phyloP scores from a whole-genome alignment of 2,888 invertebrate genomes.

The Andrena minutula region DNA sequence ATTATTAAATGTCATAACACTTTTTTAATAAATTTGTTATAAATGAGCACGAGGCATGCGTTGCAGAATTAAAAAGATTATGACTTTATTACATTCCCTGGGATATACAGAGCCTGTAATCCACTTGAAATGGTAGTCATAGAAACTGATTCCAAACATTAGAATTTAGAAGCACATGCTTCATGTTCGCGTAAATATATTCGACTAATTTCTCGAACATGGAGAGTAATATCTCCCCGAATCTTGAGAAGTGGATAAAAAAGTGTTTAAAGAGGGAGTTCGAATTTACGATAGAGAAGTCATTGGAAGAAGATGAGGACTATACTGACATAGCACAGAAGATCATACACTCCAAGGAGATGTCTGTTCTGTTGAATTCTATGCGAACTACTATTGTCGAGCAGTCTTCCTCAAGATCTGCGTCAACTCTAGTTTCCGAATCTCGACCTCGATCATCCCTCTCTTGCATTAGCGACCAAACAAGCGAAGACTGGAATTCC shows the following conservation, averaged over 20 bases:
- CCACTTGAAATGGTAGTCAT: conserved; percentile 61
- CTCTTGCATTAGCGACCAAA: conserved; percentile 78
- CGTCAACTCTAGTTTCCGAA: conserved; percentile 52
- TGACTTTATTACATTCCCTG: conserved; percentile 25
- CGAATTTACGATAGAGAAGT: conserved; percentile 69
- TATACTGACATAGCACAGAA: conserved; percentile 70
- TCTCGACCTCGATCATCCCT: conserved; percentile 74
- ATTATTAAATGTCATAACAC: not conserved
- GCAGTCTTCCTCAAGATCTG: conserved; percentile 56
- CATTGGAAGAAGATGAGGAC: conserved; percentile 68
- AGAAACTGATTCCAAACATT: conserved; percentile 70
- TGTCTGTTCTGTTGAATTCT: conserved; percentile 73
- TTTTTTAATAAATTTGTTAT: conserved; percentile 27
- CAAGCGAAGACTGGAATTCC: conserved; percentile 80
- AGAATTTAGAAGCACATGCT: conserved; percentile 5
- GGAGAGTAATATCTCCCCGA: conserved; percentile 73
- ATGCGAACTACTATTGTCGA: conserved; percentile 71
- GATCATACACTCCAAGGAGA: conserved; percentile 76
- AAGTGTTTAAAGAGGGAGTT: conserved; percentile 80
- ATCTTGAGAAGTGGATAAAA: conserved; percentile 78
- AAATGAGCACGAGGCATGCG: conserved; percentile 1
- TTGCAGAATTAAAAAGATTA: not conserved
- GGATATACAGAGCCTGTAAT: conserved; percentile 5
- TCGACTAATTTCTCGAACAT: conserved; percentile 58
- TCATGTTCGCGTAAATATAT: conserved; percentile 7